These are phyloP conservation scores for Hydrophis major DNA, from an alignment of 2,797 vertebrate genomes.

Conservation along the genomic window DNA sequence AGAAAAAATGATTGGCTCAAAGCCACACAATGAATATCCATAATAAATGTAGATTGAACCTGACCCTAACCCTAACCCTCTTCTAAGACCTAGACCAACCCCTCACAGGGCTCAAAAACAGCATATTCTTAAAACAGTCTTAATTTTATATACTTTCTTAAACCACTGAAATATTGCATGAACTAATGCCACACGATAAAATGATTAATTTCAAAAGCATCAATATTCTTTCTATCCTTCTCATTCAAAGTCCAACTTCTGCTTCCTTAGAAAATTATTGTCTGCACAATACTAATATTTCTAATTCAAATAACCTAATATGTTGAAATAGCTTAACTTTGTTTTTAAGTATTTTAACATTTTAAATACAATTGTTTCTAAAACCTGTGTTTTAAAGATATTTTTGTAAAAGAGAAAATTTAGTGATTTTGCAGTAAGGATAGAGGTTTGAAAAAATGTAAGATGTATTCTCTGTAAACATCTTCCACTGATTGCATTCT, in stretches of 20 bases:
- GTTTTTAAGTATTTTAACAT: not conserved
- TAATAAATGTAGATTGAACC: not conserved
- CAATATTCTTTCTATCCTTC: not conserved
- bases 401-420: not conserved
- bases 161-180: not conserved
- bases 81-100: not conserved
- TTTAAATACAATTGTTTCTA: not conserved
- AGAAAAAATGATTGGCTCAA: not conserved
- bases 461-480: not conserved
- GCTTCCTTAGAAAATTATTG: not conserved
- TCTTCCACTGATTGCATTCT: conserved; percentile 63
- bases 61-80: not conserved
- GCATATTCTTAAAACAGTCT: not conserved
- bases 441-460: not conserved
- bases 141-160: not conserved
- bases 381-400: not conserved
- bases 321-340: not conserved
- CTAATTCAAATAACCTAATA: not conserved
- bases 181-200: not conserved
- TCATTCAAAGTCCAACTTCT: not conserved
- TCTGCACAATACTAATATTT: not conserved
- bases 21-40: not conserved
- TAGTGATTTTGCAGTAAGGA: not conserved
- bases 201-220: not conserved
- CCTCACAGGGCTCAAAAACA: not conserved